Conservation (phyloP, 2,113 vertebrate genomes). For the Hypomesus transpacificus region DNA sequence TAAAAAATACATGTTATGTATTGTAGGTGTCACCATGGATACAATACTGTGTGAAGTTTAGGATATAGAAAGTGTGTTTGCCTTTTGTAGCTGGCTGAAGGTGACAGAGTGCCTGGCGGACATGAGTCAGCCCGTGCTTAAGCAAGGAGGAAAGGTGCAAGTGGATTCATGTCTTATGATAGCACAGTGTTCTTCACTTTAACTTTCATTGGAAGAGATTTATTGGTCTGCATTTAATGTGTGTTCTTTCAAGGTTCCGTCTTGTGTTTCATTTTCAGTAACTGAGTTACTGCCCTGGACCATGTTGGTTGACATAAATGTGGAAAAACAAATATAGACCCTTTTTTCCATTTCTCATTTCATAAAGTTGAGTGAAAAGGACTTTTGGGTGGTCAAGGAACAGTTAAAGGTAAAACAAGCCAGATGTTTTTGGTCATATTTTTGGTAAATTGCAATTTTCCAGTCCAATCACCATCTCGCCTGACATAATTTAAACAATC, state of each 20-base stretch:
- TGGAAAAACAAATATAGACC: neutral
- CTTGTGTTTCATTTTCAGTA: no score
- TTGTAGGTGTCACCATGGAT: no score
- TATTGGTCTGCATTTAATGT: no score
- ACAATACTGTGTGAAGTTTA: no score
- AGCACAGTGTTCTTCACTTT: no score
- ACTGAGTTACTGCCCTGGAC: no score
- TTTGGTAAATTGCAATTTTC: neutral
- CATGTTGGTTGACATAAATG: no score
- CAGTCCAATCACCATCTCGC: no score
- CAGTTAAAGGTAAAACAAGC: slow-evolving; percentile 72
- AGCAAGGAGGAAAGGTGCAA: slow-evolving; percentile 78
- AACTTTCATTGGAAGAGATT: no score
- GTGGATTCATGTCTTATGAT: neutral
- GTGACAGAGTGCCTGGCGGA: slow-evolving; percentile 75
- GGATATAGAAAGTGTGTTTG: neutral
- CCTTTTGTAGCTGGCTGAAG: slow-evolving; percentile 74
- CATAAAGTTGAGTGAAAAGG: slow-evolving; percentile 79
- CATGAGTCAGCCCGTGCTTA: slow-evolving; percentile 73
- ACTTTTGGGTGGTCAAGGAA: slow-evolving; percentile 82
- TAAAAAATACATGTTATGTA: no score
- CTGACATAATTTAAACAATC: neutral
- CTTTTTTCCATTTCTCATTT: slow-evolving; percentile 29
- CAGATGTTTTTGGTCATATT: no score
- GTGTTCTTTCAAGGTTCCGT: no score